A percentile compares a stretch with the other conserved stretches of the same genome.
These are phyloP conservation scores for Euproctis similis DNA, from an alignment of 2,888 invertebrate genomes.

Conservation along the genomic window DNA sequence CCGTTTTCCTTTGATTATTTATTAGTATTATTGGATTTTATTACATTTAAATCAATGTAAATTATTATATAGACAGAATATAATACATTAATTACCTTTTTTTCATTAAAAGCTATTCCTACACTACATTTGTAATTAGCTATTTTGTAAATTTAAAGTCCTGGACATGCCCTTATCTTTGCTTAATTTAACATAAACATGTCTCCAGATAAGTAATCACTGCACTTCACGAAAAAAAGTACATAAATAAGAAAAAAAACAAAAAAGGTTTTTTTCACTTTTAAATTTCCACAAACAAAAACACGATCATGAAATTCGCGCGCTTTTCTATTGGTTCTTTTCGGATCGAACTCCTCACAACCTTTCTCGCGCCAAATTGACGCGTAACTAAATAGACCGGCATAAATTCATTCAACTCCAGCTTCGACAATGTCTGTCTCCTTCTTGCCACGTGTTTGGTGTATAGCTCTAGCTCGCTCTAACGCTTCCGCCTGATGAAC, in stretches of 20 bases:
- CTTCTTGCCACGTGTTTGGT: slow-evolving; percentile 22
- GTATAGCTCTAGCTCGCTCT: slow-evolving; percentile 32
- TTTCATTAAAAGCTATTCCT: no score
- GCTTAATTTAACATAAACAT: no score
- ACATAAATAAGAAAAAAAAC: no score
- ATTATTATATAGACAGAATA: no score
- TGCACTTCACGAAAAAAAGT: no score
- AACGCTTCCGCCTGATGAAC: slow-evolving; percentile 72
- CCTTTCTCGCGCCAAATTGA: slow-evolving; percentile 71
- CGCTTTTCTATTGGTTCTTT: slow-evolving; percentile 39
- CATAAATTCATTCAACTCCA: slow-evolving; percentile 74
- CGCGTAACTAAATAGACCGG: slow-evolving; percentile 72
- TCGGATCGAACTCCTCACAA: slow-evolving; percentile 36
- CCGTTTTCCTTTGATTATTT: no score
- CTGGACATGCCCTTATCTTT: slow-evolving; percentile 55
- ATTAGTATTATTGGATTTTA: no score
- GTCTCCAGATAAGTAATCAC: no score
- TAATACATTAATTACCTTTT: no score
- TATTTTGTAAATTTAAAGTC: slow-evolving; percentile 42
- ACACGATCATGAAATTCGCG: slow-evolving; percentile 41
- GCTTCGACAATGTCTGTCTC: slow-evolving; percentile 40
- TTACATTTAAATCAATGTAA: no score
- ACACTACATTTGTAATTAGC: no score
- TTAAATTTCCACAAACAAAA: slow-evolving; percentile 16
- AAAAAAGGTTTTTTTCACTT: slow-evolving; percentile 8